A percentile compares a stretch with the other conserved stretches of the same genome.
Conservation (phyloP, 2,888 invertebrate species). For the Drosophila borborema region DNA sequence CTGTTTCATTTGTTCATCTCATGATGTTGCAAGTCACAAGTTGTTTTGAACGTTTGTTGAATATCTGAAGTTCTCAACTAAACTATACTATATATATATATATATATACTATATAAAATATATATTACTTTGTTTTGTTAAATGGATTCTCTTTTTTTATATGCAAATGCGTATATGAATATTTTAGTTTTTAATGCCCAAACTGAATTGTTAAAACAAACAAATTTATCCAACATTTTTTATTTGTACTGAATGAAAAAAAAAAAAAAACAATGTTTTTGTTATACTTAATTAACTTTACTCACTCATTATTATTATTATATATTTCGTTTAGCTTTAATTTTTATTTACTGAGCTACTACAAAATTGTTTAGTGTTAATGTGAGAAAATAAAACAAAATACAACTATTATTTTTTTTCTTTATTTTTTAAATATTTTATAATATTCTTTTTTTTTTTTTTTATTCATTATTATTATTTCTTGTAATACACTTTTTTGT, state of each 20-base stretch:
- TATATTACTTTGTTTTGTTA: slow-evolving; percentile 70
- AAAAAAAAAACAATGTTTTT: slow-evolving; percentile 45
- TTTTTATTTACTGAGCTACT: slow-evolving; percentile 32
- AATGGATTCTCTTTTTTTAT: slow-evolving; percentile 65
- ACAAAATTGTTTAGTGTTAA: slow-evolving; percentile 37
- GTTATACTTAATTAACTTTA: slow-evolving; percentile 47
- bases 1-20: slow-evolving; percentile 78
- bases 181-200: slow-evolving; percentile 44
- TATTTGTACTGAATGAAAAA: slow-evolving; percentile 58
- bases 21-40: slow-evolving; percentile 77
- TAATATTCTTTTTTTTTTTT: slow-evolving; percentile 34
- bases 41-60: slow-evolving; percentile 52
- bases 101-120: slow-evolving; percentile 24
- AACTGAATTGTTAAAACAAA: slow-evolving; percentile 53
- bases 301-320: slow-evolving; percentile 22
- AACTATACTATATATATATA: slow-evolving; percentile 28
- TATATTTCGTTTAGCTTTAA: slow-evolving; percentile 51
- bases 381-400: slow-evolving; percentile 18
- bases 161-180: slow-evolving; percentile 44
- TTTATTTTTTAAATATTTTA: slow-evolving; percentile 12
- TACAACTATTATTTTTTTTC: background rate
- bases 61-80: slow-evolving; percentile 55
- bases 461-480: slow-evolving; percentile 37
- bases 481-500: slow-evolving; percentile 32
- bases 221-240: slow-evolving; percentile 37